Evolutionary conservation across 2,113 vertebrate species (phyloP), one percentile per base, ranked within the genome.

Genomic region (Thomomys bottae): DNA sequence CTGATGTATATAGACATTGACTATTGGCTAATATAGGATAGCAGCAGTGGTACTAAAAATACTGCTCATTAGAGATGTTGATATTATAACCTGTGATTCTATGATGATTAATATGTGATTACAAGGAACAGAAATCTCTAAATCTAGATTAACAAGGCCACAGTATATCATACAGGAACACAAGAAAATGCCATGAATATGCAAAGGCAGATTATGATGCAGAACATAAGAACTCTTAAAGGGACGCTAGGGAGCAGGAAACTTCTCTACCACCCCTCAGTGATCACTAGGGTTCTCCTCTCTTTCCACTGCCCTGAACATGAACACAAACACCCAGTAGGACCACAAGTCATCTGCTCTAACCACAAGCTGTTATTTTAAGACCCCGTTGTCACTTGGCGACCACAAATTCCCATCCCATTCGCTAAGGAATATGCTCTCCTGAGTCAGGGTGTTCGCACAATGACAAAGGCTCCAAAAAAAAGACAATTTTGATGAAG

Each of bases 1-100:
- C 59, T 32, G 17, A 67, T 63, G 24, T 11, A 76, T 64, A 92
- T 8, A 38, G 36, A 64, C 20, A 75, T n/a, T 73, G 38, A 67
- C 61, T 72, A 70, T 81, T 78, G 54, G 45, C 3, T 78, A 54
- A 93, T 54, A 59, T 36, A 80, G 78, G 77, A 85, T 77, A 92
- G 15, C 28, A 28, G 63, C 32, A 83, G 42, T n/a, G 59, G 8
- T 75, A 59, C 12, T 76, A 77, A 80, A 87, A 89, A 83, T 83
- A 61, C 17, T 79, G 26, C n/a, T n/a, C n/a, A 89, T 59, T 93
- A 66, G 28, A 87, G 21, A 15, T 66, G 66, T 66, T n/a, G 32
- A 78, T 73, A 72, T 76, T 79, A 63, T 30, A 82, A 84, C 28
- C 42, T 64, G 8, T 89, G 45, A 83, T 11, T 54, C 59, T 79